phyloP scores from a whole-genome alignment of 2,797 vertebrate species.

The Siniperca undulata region DNA sequence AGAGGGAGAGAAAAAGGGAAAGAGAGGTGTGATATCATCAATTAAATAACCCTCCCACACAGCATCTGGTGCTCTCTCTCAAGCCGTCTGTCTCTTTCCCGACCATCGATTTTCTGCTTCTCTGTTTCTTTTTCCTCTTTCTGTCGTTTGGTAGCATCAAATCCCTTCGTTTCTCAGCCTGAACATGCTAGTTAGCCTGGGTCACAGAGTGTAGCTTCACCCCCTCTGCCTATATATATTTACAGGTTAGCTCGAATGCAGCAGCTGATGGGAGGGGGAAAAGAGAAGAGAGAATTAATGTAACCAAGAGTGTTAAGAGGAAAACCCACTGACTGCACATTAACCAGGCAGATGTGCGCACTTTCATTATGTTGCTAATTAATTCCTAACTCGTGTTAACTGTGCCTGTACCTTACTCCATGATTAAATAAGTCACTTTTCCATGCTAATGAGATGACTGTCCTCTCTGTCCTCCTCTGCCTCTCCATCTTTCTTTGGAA shows the following conservation, averaged over 20 bases:
- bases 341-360: constrained; percentile 87
- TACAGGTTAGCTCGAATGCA: constrained; percentile 28
- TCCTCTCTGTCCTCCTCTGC: constrained; percentile 78
- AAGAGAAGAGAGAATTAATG: constrained; percentile 15
- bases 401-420: constrained; percentile 79
- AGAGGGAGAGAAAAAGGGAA: constrained; percentile 65
- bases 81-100: constrained; percentile 74
- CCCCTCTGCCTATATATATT: neutral
- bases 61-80: constrained; percentile 81
- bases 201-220: constrained; percentile 25
- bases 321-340: constrained; percentile 85
- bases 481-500: constrained; percentile 41
- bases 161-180: constrained; percentile 25
- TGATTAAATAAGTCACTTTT: constrained; percentile 93
- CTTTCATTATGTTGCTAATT: constrained; percentile 91
- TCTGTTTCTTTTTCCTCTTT: constrained; percentile 22
- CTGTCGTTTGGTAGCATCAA: constrained; percentile 45
- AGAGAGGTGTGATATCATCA: constrained; percentile 82
- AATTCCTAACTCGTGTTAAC: constrained; percentile 92
- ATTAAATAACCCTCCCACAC: constrained; percentile 85
- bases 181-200: neutral
- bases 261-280: constrained; percentile 17
- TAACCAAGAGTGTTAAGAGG: constrained; percentile 61
- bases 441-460: constrained; percentile 90
- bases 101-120: constrained; percentile 51